Evolutionary conservation across 2,888 invertebrate species (phyloP).

Genomic region (Idaea aversata): DNA sequence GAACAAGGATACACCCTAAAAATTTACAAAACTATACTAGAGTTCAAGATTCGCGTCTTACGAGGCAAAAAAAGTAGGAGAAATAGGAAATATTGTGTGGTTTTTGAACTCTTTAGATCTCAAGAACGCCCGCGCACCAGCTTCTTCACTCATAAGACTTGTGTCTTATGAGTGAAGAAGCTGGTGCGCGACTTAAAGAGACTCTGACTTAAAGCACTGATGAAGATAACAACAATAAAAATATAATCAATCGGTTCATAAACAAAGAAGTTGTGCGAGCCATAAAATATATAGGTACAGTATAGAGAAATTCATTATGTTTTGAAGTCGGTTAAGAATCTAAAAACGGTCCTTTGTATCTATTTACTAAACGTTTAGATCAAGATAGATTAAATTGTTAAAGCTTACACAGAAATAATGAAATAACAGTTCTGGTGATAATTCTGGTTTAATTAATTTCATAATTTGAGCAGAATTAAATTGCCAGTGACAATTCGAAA

Average conservation of each 20-base stretch:
- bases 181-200: no score
- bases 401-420: neutral
- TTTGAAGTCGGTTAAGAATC: neutral
- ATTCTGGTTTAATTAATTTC: neutral
- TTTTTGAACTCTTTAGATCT: neutral
- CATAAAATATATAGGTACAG: no score
- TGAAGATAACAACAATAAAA: no score
- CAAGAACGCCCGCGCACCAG: neutral
- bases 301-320: no score
- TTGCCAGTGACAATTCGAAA: constrained; percentile 30
- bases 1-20: constrained; percentile 3
- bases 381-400: neutral
- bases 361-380: neutral
- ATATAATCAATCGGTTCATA: no score
- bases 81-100: neutral
- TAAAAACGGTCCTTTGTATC: neutral
- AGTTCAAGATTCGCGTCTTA: neutral
- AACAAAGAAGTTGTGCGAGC: no score
- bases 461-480: neutral
- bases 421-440: neutral
- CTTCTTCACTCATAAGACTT: neutral
- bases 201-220: no score
- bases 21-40: neutral
- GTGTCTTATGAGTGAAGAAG: no score
- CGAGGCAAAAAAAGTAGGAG: neutral